phyloP scores from a whole-genome alignment of 2,113 vertebrate species.

The Phasianus colchicus region DNA sequence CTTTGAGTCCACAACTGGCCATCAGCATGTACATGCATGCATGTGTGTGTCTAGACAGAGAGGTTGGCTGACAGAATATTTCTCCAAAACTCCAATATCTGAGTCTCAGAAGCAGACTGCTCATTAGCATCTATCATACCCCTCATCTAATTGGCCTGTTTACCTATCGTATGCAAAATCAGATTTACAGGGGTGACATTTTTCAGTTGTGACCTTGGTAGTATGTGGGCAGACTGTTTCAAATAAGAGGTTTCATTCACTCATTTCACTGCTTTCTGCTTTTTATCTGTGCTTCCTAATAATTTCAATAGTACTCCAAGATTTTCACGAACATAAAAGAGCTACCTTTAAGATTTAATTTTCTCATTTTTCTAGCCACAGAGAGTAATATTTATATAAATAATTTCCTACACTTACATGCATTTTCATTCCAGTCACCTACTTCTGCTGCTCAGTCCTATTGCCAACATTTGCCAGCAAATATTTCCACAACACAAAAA shows the following conservation, averaged over 20 bases:
- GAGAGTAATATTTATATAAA: not conserved
- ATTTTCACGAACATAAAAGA: slow-evolving; percentile 5
- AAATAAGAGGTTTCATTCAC: not conserved
- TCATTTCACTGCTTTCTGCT: not conserved
- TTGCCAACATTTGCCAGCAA: not conserved
- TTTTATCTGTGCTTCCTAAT: not conserved
- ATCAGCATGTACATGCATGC: fast-evolving
- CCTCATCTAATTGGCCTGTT: not conserved
- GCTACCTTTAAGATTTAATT: not conserved
- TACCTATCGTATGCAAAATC: not conserved
- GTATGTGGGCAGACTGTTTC: not conserved
- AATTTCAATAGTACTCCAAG: not conserved
- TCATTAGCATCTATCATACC: not conserved
- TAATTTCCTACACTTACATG: not conserved
- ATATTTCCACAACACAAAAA: not conserved
- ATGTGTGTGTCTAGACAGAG: fast-evolving
- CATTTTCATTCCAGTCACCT: not conserved
- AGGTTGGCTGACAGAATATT: not conserved
- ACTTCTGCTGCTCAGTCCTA: not conserved
- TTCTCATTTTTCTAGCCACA: not conserved
- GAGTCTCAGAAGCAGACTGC: not conserved
- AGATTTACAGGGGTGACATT: not conserved
- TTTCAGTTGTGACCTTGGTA: not conserved
- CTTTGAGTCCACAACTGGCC: not conserved
- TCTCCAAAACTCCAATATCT: not conserved